Percentiles rank a stretch among this genome's conserved stretches.
Evolutionary conservation across 2,113 vertebrate species (phyloP).

Genomic region (Ctenodactylus gundi): DNA sequence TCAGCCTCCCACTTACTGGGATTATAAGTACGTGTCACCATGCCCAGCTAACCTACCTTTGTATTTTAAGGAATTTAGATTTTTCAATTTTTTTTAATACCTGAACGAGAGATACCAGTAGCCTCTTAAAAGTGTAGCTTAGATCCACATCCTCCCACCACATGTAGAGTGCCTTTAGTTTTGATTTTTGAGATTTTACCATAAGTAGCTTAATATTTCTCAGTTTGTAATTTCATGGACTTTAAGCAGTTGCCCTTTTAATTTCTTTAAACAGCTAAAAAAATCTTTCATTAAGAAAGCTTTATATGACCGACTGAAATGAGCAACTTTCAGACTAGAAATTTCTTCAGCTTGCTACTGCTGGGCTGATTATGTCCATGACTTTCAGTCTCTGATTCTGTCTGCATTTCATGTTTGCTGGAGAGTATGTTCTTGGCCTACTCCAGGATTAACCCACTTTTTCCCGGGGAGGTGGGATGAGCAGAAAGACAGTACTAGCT

Average conservation of each 20-base stretch:
- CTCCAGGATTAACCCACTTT: not conserved
- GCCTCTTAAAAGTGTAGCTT: not conserved
- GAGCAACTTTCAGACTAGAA: not conserved
- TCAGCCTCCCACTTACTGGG: no score
- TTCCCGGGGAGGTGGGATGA: not conserved
- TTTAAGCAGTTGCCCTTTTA: not conserved
- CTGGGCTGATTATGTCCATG: not conserved
- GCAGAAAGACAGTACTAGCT: not conserved
- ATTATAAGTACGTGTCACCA: no score
- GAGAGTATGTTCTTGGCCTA: not conserved
- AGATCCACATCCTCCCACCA: not conserved
- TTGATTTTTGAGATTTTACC: not conserved
- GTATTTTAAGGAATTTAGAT: not conserved
- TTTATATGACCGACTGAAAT: not conserved
- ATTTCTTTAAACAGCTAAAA: not conserved
- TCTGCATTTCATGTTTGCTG: not conserved
- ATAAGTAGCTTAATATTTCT: not conserved
- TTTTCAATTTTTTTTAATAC: not conserved
- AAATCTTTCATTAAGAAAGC: not conserved
- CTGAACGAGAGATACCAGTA: not conserved
- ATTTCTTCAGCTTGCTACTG: not conserved
- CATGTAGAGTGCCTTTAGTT: conserved; percentile 15
- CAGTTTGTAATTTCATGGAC: not conserved
- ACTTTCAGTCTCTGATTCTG: not conserved
- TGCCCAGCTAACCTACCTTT: no score